These are phyloP conservation scores for Lacanobia wlatinum DNA, from an alignment of 2,888 invertebrate genomes.

Conservation along the genomic window DNA sequence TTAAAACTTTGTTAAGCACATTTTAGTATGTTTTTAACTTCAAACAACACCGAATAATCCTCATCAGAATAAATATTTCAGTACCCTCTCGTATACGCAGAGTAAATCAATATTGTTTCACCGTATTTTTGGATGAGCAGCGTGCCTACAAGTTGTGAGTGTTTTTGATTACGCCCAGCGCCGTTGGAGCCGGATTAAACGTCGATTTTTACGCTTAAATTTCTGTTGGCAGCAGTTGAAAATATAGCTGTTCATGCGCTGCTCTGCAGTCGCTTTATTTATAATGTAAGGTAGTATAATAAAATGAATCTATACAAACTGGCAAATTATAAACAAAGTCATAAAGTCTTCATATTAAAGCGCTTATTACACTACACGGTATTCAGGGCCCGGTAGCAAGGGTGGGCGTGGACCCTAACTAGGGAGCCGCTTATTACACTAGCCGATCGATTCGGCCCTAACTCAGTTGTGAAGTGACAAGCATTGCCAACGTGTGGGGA, in stretches of 20 bases:
- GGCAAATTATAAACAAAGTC: background rate
- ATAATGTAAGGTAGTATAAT: background rate
- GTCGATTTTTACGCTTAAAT: conserved; percentile 37
- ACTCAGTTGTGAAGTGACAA: no score
- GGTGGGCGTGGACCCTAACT: no score
- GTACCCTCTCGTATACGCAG: conserved; percentile 45
- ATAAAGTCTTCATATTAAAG: no score
- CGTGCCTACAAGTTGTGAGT: conserved; percentile 55
- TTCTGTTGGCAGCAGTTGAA: conserved; percentile 17
- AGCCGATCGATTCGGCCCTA: no score
- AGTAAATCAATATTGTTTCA: conserved; percentile 62
- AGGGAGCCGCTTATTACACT: no score
- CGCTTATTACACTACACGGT: no score
- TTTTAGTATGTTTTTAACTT: conserved; percentile 33
- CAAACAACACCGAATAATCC: conserved; percentile 45
- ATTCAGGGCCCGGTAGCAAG: no score
- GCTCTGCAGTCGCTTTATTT: background rate
- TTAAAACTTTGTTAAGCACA: conserved; percentile 38
- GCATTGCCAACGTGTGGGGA: no score
- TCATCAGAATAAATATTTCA: conserved; percentile 54
- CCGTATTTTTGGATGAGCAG: conserved; percentile 52
- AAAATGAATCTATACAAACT: background rate
- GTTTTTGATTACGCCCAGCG: conserved; percentile 51
- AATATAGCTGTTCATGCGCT: conserved; percentile 15
- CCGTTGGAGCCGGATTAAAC: conserved; percentile 40